These are phyloP conservation scores for Oryzaephilus surinamensis DNA, from an alignment of 1,140 invertebrate species.

Conservation along the genomic window DNA sequence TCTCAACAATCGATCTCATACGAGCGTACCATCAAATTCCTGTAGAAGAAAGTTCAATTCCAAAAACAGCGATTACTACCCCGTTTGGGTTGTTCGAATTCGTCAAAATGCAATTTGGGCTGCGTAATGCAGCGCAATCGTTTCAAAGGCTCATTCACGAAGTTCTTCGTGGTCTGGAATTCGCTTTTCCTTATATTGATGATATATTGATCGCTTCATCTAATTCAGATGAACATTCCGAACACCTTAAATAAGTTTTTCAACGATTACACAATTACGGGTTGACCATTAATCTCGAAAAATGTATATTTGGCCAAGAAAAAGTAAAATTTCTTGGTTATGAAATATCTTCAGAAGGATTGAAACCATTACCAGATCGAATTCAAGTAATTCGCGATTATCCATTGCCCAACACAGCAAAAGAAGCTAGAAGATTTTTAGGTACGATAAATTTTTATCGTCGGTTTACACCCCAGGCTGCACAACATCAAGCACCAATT, in stretches of 20 bases:
- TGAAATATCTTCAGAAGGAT: constrained; percentile 20
- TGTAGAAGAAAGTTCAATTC: constrained; percentile 24
- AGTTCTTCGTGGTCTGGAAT: constrained; percentile 31
- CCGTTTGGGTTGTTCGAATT: too few relatives aligned
- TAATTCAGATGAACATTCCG: constrained; percentile 21
- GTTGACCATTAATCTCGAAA: constrained; percentile 24
- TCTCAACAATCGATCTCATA: constrained; percentile 39
- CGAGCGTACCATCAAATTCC: constrained; percentile 41
- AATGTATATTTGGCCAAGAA: constrained; percentile 22
- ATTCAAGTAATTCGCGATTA: constrained; percentile 23
- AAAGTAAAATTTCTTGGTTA: constrained; percentile 27
- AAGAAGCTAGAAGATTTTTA: constrained; percentile 27
- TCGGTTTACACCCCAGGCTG: constrained; percentile 24
- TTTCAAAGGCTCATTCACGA: constrained; percentile 43
- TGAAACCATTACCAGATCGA: constrained; percentile 25
- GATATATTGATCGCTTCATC: constrained; percentile 32
- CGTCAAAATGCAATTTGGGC: too few relatives aligned
- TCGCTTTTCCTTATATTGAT: constrained; percentile 30
- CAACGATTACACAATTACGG: constrained; percentile 16
- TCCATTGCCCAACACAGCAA: constrained; percentile 16
- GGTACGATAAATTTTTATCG: constrained; percentile 34
- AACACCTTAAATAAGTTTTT: constrained; percentile 22
- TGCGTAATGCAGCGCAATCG: constrained; percentile 31
- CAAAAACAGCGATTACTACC: constrained; percentile 34
- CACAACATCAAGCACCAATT: constrained; percentile 21